phyloP scores from a whole-genome alignment of 2,888 invertebrate species.

The Agrochola circellaris region DNA sequence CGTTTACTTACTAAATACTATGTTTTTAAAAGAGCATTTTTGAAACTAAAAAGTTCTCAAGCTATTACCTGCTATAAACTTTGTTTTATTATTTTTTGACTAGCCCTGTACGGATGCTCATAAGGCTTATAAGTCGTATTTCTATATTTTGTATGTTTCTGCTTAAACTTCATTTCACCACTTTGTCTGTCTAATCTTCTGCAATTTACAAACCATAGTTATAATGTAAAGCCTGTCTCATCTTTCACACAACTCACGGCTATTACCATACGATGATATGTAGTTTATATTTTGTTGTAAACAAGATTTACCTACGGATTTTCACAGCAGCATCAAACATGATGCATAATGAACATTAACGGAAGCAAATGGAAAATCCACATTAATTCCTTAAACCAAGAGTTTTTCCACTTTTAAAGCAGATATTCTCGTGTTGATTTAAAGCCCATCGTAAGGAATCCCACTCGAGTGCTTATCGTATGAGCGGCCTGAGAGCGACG shows the following conservation, averaged over 20 bases:
- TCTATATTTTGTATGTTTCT: neutral
- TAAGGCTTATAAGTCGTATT: neutral
- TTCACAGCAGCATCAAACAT: neutral
- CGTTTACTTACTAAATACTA: neutral
- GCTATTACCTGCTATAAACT: neutral
- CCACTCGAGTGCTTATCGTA: conserved; percentile 43
- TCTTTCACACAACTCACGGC: neutral
- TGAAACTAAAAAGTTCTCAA: neutral
- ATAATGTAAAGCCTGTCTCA: neutral
- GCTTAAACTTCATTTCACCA: neutral
- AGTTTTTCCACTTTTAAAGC: conserved; percentile 6
- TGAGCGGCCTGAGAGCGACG: conserved; percentile 48
- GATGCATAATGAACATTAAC: neutral
- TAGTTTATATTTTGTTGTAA: neutral
- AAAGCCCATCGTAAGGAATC: conserved; percentile 42
- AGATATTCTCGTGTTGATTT: conserved; percentile 23
- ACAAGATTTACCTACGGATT: neutral
- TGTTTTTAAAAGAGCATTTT: neutral
- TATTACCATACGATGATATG: neutral
- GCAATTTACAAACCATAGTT: neutral
- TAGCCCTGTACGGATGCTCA: neutral
- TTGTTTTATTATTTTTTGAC: neutral
- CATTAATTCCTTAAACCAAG: neutral
- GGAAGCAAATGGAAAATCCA: neutral
- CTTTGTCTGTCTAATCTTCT: neutral